A percentile compares a stretch with the other conserved stretches of the same genome.
phyloP scores from a whole-genome alignment of 1,140 invertebrate genomes.

The Orchesella cincta region DNA sequence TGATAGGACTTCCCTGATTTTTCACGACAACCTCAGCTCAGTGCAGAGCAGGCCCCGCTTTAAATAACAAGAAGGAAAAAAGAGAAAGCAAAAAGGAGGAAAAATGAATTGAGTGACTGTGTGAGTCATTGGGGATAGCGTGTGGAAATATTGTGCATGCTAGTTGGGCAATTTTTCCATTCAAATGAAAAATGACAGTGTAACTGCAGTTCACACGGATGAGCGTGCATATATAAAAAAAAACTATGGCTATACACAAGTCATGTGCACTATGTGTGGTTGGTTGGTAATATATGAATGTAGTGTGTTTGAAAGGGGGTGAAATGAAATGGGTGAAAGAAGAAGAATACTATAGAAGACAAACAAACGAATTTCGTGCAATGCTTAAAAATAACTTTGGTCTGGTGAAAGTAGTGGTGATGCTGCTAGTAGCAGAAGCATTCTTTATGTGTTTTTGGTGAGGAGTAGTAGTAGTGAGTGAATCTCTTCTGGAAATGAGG shows the following conservation, averaged over 20 bases:
- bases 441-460: neutral
- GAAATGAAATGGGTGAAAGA: neutral
- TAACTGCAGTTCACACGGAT: constrained; percentile 13
- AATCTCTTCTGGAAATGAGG: neutral
- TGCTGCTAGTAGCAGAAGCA: neutral
- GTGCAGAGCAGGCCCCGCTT: too few relatives aligned
- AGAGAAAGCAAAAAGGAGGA: neutral
- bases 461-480: too few relatives aligned
- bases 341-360: neutral
- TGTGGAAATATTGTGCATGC: constrained; percentile 13
- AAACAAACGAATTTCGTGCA: constrained; percentile 22
- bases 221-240: neutral
- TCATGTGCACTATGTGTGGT: too few relatives aligned
- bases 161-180: constrained; percentile 24
- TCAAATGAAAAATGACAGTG: constrained; percentile 29
- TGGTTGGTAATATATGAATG: too few relatives aligned
- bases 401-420: neutral
- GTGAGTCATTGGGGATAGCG: constrained; percentile 12
- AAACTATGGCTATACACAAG: neutral
- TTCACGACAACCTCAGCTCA: constrained; percentile 3
- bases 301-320: too few relatives aligned
- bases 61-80: neutral
- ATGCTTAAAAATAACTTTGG: constrained; percentile 2
- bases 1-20: constrained; percentile 23
- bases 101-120: constrained; percentile 1